Percentiles rank a stretch among this genome's conserved stretches.
These are phyloP conservation scores for Falco punctatus DNA, from an alignment of 2,113 vertebrate species.

Conservation along the genomic window DNA sequence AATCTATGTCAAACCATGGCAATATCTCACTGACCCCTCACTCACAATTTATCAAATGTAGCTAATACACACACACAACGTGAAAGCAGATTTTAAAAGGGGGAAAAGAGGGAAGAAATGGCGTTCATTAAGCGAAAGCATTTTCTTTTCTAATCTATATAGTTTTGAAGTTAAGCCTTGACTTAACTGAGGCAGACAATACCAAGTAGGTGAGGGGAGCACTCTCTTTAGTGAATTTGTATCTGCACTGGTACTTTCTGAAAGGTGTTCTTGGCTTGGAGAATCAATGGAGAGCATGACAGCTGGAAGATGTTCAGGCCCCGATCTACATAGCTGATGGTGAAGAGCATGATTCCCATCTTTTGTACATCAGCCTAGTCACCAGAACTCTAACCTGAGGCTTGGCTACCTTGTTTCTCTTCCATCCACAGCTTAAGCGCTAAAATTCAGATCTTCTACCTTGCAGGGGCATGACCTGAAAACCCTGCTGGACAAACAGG, in stretches of 20 bases:
- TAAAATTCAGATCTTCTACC: neutral
- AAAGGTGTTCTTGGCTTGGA: neutral
- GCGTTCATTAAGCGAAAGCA: neutral
- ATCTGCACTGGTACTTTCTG: neutral
- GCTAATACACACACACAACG: neutral
- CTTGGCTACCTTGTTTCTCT: neutral
- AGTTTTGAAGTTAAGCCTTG: neutral
- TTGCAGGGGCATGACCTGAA: neutral
- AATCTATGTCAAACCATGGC: neutral
- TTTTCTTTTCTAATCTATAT: neutral
- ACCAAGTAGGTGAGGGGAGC: neutral
- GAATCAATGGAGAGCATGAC: neutral
- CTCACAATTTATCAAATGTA: neutral
- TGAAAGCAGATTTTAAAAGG: neutral
- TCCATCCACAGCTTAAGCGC: neutral
- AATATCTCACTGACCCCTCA: neutral
- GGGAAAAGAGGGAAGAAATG: neutral
- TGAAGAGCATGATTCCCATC: neutral
- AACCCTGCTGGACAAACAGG: neutral
- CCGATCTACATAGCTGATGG: neutral
- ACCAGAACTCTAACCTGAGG: neutral
- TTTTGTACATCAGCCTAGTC: neutral
- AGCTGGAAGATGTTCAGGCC: neutral
- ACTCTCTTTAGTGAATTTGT: neutral
- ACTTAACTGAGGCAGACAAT: neutral